Conservation (phyloP, 2,888 invertebrate species). For the Lepidochrysops patricia region DNA sequence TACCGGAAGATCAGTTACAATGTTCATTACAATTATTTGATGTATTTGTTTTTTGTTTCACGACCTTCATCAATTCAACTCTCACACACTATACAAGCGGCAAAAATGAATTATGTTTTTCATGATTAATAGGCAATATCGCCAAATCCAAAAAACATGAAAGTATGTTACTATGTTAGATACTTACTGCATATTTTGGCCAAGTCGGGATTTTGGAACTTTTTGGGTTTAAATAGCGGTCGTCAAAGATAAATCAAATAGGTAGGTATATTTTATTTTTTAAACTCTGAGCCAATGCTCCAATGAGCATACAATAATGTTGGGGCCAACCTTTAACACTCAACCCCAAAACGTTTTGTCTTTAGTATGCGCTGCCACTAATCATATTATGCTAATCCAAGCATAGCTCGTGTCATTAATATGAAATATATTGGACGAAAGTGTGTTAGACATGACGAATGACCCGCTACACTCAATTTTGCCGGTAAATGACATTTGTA, state of each 20-base stretch:
- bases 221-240: too few species aligned
- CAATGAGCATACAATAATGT: too few species aligned
- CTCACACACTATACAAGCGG: background rate
- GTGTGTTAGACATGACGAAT: constrained; percentile 1
- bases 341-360: background rate
- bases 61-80: constrained; percentile 8
- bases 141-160: too few species aligned
- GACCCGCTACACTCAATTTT: background rate
- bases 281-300: too few species aligned
- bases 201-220: too few species aligned
- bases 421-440: constrained; percentile 5
- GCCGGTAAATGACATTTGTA: background rate
- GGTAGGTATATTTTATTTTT: too few species aligned
- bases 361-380: background rate
- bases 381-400: background rate
- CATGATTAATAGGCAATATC: too few species aligned
- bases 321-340: too few species aligned
- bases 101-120: too few species aligned
- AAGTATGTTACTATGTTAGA: too few species aligned
- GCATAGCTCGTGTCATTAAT: background rate
- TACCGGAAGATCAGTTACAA: constrained; percentile 49
- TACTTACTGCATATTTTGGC: too few species aligned
- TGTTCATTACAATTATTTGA: constrained; percentile 37
- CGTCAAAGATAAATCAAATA: too few species aligned
- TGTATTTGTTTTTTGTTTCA: constrained; percentile 30